Evolutionary conservation across 2,113 vertebrate genomes (phyloP).

Genomic region (Apteryx mantelli): DNA sequence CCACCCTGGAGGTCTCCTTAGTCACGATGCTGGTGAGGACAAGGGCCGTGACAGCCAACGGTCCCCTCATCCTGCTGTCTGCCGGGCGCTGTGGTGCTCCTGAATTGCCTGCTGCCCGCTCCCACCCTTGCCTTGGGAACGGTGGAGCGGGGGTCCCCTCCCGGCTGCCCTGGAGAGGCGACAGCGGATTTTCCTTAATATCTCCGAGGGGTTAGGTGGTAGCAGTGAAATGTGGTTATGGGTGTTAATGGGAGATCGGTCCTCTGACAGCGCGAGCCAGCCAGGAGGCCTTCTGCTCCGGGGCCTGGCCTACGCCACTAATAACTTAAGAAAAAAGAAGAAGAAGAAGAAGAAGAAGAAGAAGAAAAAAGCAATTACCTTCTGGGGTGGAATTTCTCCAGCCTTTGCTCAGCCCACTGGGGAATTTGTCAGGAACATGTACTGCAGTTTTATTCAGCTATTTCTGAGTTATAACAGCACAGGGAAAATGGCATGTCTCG

Average conservation of each 20-base stretch:
- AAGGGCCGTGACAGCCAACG: accelerated
- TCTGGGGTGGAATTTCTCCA: conserved; percentile 40
- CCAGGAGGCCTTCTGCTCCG: background rate
- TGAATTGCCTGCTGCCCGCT: background rate
- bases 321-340: background rate
- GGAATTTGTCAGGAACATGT: conserved; percentile 42
- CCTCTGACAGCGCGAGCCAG: too few relatives aligned
- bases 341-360: too few relatives aligned
- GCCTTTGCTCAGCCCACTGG: conserved; percentile 12
- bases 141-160: background rate
- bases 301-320: background rate
- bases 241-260: background rate
- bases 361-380: conserved; percentile 8
- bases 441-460: background rate
- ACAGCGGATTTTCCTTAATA: background rate
- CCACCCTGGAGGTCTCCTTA: background rate
- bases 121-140: background rate
- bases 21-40: accelerated
- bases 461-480: conserved; percentile 25
- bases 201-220: background rate
- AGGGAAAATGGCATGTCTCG: conserved; percentile 51
- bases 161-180: background rate
- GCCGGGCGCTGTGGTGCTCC: background rate
- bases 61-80: accelerated
- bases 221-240: background rate